Evolutionary conservation across 1,140 invertebrate species (phyloP).

Genomic region (Heliconius congener): DNA sequence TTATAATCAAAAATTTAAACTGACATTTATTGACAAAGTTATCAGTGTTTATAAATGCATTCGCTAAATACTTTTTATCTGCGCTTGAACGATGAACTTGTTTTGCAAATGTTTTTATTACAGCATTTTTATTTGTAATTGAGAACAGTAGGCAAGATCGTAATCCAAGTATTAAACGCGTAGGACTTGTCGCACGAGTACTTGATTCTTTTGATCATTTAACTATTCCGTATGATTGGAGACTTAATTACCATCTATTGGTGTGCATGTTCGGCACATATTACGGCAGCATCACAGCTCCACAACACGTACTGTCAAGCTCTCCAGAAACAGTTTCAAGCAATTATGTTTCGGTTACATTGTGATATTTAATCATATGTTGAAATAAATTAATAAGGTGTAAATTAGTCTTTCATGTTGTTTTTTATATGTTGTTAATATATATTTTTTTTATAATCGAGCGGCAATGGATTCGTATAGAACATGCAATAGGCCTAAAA

Average conservation of each 20-base stretch:
- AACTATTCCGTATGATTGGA: slow-evolving; percentile 44
- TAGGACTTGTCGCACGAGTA: slow-evolving; percentile 27
- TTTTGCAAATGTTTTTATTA: slow-evolving; percentile 4
- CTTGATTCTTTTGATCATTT: slow-evolving; percentile 33
- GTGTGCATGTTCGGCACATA: slow-evolving; percentile 56
- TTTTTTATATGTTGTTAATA: not conserved
- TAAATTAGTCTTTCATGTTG: not conserved
- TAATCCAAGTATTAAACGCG: slow-evolving; percentile 23
- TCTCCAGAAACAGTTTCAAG: slow-evolving; percentile 41
- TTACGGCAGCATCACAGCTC: slow-evolving; percentile 47
- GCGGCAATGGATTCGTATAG: not conserved
- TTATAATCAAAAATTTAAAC: slow-evolving; percentile 25
- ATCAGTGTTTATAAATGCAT: slow-evolving; percentile 44
- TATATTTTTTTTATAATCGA: not conserved
- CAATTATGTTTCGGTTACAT: slow-evolving; percentile 31
- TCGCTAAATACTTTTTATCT: slow-evolving; percentile 30
- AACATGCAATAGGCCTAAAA: not conserved
- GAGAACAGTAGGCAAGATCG: slow-evolving; percentile 18
- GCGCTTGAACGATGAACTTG: slow-evolving; percentile 11
- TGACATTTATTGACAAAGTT: slow-evolving; percentile 27
- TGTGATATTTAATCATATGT: slow-evolving; percentile 51
- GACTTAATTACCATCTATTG: slow-evolving; percentile 70
- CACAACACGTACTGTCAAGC: slow-evolving; percentile 45
- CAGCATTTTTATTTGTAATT: slow-evolving; percentile 15
- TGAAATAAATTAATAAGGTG: slow-evolving; percentile 12